These are phyloP conservation scores for Theretra japonica DNA, from an alignment of 2,888 invertebrate species.

Conservation along the genomic window DNA sequence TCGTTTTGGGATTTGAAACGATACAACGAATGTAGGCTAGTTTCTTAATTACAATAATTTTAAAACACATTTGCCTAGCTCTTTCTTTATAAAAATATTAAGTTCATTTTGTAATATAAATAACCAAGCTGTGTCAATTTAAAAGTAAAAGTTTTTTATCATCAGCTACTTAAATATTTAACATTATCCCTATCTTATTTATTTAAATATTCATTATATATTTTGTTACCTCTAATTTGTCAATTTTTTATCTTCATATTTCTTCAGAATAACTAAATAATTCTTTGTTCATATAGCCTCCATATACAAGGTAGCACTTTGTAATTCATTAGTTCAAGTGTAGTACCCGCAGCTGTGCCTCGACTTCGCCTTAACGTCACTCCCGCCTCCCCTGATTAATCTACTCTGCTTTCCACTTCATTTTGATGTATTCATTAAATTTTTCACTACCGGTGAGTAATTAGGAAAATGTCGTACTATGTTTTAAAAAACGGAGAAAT, in stretches of 20 bases:
- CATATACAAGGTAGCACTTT: neutral
- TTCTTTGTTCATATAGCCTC: neutral
- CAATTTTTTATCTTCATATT: no score
- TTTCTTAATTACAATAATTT: neutral
- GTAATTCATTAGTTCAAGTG: neutral
- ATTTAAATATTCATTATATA: no score
- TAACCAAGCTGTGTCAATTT: no score
- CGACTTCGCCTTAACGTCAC: conserved; percentile 9
- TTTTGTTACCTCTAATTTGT: no score
- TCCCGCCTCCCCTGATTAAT: conserved; percentile 1
- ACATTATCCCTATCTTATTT: no score
- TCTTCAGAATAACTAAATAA: no score
- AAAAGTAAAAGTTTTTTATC: no score
- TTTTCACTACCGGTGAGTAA: conserved; percentile 4
- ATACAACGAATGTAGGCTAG: neutral
- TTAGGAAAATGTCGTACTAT: no score
- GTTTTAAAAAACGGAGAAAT: neutral
- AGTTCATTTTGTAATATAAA: no score
- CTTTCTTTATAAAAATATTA: no score
- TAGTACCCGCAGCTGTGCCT: conserved; percentile 4
- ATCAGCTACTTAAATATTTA: no score
- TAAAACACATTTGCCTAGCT: no score
- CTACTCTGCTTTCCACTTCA: conserved; percentile 12
- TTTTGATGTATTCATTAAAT: conserved; percentile 21
- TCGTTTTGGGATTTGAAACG: neutral